These are phyloP conservation scores for Pica pica DNA, from an alignment of 2,113 vertebrate genomes.

Conservation along the genomic window DNA sequence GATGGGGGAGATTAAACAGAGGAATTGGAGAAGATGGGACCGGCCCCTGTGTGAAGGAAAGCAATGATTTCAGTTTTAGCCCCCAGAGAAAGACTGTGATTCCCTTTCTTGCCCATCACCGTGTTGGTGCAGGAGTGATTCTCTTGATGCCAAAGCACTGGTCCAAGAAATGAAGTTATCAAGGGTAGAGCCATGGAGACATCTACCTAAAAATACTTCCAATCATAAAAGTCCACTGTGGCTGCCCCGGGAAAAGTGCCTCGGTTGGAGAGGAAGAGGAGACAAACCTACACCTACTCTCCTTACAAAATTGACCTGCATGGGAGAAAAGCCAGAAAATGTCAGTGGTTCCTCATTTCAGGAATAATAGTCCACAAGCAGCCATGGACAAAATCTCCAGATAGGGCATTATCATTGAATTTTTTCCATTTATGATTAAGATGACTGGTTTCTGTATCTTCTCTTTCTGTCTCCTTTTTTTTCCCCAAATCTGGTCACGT, in stretches of 20 bases:
- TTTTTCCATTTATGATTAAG: background rate
- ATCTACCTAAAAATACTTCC: background rate
- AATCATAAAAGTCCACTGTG: rapidly evolving
- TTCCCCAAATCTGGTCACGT: background rate
- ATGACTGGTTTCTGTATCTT: background rate
- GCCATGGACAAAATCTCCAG: background rate
- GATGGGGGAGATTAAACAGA: background rate
- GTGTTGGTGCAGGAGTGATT: background rate
- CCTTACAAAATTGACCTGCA: background rate
- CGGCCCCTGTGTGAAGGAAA: background rate
- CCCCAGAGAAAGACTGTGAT: rapidly evolving
- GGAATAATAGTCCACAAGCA: background rate
- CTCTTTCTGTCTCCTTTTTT: background rate
- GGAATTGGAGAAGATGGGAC: background rate
- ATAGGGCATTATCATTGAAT: rapidly evolving
- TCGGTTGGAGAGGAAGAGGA: background rate
- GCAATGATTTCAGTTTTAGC: background rate
- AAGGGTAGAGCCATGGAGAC: background rate
- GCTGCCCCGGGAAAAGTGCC: background rate
- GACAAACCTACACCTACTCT: background rate
- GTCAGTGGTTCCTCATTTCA: background rate
- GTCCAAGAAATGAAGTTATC: background rate
- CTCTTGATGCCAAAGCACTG: background rate
- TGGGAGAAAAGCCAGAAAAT: background rate
- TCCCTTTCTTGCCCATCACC: rapidly evolving